Evolutionary conservation across 2,113 vertebrate genomes (phyloP), one percentile per base, ranked within the genome.

Genomic region (Lichenostomus cassidix): DNA sequence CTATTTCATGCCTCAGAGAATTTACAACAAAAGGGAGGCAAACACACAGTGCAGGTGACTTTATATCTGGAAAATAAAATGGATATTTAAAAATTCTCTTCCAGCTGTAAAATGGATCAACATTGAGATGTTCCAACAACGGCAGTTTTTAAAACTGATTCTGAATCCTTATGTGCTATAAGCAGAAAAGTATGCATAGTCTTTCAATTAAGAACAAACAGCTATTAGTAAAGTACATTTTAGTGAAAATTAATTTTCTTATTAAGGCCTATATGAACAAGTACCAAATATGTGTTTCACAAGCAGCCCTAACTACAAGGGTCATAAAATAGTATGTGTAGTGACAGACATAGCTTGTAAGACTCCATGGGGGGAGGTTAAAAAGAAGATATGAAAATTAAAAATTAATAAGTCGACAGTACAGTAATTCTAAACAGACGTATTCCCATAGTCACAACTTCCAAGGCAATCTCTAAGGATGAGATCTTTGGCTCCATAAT

Each of bases 1-100:
- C 94, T 98, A 98, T 98, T 98, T 98, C 97, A 98, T 95, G 97
- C 97, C 96, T 98, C 96, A 47, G 90, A 97, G 96, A 97, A 98
- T 98, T 98, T 97, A 98, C 96, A 96, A 96, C 92, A 94, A 98
- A 97, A 96, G 71, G 94, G 91, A 96, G 55, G 58, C 68, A 97
- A 88, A 91, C 56, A 76, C 27, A 68, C 35, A 68, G 46, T 25
- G 60, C 96, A 97, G 97, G 96, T 97, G 90, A 97, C 92, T 97
- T 93, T 95, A 75, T 93, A 95, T 76, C 74, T 80, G 91, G 84
- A 97, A 98, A 98, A 97, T 87, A 97, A 97, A 96, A 96, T 67
- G 12, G 83, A 79, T 90, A 96, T 90, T 96, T 97, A 9, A 90
- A 96, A 97, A 96, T 96, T 94, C 95, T 84, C 87, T 96, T 75